A percentile compares a stretch with the other conserved stretches of the same genome.
These are phyloP conservation scores for Catharus minimus DNA, from an alignment of 2,113 vertebrate species.

Conservation along the genomic window DNA sequence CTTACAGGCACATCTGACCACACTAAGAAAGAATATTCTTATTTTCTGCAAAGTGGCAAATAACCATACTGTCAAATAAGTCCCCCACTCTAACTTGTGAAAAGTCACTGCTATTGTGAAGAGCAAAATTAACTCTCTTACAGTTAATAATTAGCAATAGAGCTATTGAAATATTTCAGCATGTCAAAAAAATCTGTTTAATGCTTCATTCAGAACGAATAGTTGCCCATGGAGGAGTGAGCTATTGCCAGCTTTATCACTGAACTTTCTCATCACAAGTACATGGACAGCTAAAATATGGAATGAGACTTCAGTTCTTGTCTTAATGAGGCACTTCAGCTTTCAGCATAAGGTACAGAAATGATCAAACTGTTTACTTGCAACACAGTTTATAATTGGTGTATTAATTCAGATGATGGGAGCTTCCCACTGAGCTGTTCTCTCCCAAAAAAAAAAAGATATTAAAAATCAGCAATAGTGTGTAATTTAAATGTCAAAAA, in stretches of 20 bases:
- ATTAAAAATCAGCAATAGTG: not conserved
- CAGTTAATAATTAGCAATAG: slow-evolving; percentile 5
- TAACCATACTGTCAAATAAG: not conserved
- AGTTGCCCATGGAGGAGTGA: not conserved
- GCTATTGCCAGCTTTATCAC: not conserved
- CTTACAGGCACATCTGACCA: not conserved
- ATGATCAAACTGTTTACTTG: slow-evolving; percentile 53
- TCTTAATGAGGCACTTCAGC: slow-evolving; percentile 45
- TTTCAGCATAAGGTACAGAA: slow-evolving; percentile 23
- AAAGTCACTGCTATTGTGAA: not conserved
- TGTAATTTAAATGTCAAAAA: slow-evolving; percentile 66
- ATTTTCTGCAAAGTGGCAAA: not conserved
- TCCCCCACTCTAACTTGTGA: not conserved
- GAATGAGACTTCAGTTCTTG: slow-evolving; percentile 50
- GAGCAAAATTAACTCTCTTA: not conserved
- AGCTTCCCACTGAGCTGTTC: not conserved
- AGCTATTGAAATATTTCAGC: not conserved
- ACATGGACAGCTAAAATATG: slow-evolving; percentile 25
- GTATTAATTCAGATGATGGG: slow-evolving; percentile 35
- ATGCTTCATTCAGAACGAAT: not conserved
- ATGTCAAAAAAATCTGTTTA: not conserved
- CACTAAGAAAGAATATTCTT: slow-evolving; percentile 4
- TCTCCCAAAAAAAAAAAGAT: not conserved
- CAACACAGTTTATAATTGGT: slow-evolving; percentile 35
- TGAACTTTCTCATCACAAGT: slow-evolving; percentile 30